Conservation (phyloP, 1,140 invertebrate genomes). For the Brachionus sp. region DNA sequence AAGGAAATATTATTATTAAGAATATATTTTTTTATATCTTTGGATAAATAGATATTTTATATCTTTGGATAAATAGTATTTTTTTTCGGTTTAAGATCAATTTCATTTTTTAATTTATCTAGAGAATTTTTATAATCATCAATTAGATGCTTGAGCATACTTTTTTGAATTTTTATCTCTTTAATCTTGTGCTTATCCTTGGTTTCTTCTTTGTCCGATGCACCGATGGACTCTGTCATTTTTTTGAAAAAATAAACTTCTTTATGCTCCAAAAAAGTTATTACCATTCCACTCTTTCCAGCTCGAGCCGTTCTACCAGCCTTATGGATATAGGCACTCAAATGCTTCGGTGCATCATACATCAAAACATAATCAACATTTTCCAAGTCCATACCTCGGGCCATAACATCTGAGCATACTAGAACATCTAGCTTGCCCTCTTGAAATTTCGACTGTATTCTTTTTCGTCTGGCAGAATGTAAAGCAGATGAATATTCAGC, state of each 20-base stretch:
- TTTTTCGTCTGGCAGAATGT: not conserved
- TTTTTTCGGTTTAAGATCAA: not conserved
- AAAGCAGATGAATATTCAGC: slow-evolving; percentile 13
- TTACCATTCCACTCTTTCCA: slow-evolving; percentile 73
- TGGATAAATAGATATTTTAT: no score
- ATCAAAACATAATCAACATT: slow-evolving; percentile 82
- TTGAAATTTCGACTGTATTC: not conserved
- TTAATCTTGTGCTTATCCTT: slow-evolving; percentile 27
- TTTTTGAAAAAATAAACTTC: slow-evolving; percentile 46
- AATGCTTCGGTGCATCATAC: slow-evolving; percentile 79
- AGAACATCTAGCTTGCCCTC: slow-evolving; percentile 60
- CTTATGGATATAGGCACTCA: slow-evolving; percentile 87
- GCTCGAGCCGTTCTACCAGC: slow-evolving; percentile 87
- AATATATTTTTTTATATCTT: no score
- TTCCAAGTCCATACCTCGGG: slow-evolving; percentile 86
- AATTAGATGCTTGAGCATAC: not conserved
- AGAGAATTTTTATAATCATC: slow-evolving; percentile 37
- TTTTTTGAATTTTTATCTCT: slow-evolving; percentile 30
- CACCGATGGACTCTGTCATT: not conserved
- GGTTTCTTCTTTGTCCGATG: not conserved
- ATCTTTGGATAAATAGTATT: no score
- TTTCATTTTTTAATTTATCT: slow-evolving; percentile 1
- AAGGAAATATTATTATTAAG: no score
- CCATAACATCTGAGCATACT: slow-evolving; percentile 83
- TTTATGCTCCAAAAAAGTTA: slow-evolving; percentile 66